Base-by-base conservation (phyloP, 2,797 vertebrate genomes). In the Brachyalestes nurse region DNA sequence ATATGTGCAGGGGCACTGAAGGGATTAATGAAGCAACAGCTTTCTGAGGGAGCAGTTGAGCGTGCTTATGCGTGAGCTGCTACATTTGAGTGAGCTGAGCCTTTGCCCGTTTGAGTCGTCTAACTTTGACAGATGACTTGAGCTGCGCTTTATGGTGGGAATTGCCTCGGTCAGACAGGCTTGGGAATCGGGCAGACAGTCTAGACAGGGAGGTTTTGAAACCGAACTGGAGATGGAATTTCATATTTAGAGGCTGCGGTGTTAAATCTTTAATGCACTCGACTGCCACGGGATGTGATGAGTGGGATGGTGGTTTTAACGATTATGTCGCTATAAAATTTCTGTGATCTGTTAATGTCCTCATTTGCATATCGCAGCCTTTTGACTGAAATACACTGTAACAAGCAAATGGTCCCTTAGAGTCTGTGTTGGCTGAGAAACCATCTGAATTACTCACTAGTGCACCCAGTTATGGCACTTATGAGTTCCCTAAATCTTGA, bases 11-110 rank as follows among this genome's bases (percentile, higher is more conserved):
- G 67, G 61, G 74, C 69, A 69, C 67, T 79, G 62, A 80, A 28
- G 64, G 77, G 84, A 85, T 79, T 82, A 85, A 80, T 82, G 80
- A 79, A 82, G 78, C 81, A 47, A 61, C 62, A 70, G 72, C 66
- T 71, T 65, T 81, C 76, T 23, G 60, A 64, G 65, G 40, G 40
- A 80, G 73, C 67, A 66, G 78, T 77, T 40, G 61, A 77, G 75
- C 57, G 25, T 81, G 53, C 49, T 74, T 77, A 78, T 38, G 78
- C 38, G 72, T 62, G 69, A 74, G 65, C 34, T 10, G 57, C 69
- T 62, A 71, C 47, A 23, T 73, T 34, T 25, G 74, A 71, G 25
- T 42, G 77, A 79, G 40, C 70, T 25, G 55, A 61, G 28, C 34
- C 79, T 58, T 21, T 16, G 19, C 57, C 45, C 57, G 42, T 70